Percentiles rank a stretch among this genome's conserved stretches.
Evolutionary conservation across 92 coral and sea anemone species (phyloP).

Genomic region (Desmophyllum pertusum): DNA sequence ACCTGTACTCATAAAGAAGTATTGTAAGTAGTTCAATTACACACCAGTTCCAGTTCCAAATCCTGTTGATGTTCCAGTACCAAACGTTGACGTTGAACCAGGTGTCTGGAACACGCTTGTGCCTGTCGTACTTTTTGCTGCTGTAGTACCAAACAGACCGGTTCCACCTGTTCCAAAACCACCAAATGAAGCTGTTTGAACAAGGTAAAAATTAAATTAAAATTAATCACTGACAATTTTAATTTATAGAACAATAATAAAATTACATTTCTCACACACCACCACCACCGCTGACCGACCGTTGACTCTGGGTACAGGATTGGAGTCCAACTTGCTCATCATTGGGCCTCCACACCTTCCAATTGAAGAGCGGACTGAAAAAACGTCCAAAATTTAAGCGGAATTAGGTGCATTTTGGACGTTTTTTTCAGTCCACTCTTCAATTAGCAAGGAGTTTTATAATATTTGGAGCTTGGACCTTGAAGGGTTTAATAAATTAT

Average conservation of each 20-base stretch:
- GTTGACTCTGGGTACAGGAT: too few relatives aligned
- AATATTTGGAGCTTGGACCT: too few relatives aligned
- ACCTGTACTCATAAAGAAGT: neutral
- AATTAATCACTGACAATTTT: too few relatives aligned
- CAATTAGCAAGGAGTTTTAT: neutral
- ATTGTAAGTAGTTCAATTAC: neutral
- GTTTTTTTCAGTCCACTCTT: too few relatives aligned
- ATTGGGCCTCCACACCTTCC: too few relatives aligned
- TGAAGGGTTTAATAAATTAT: neutral
- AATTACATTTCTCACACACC: too few relatives aligned
- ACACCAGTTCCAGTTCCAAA: conserved; percentile 53
- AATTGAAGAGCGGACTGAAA: too few relatives aligned
- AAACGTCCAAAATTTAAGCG: too few relatives aligned
- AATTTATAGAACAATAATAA: too few relatives aligned
- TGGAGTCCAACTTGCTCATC: too few relatives aligned
- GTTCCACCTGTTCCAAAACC: conserved; percentile 58
- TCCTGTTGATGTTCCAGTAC: conserved; percentile 53
- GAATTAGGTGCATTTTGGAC: too few relatives aligned
- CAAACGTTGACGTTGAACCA: conserved; percentile 35
- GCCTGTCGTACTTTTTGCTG: conserved; percentile 34
- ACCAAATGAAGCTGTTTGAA: conserved; percentile 40
- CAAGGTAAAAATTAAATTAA: neutral
- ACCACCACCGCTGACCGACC: too few relatives aligned
- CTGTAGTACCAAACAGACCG: conserved; percentile 60
- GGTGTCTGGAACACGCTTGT: conserved; percentile 40